Conservation (phyloP, 2,797 vertebrate species). For the Balearica regulorum region DNA sequence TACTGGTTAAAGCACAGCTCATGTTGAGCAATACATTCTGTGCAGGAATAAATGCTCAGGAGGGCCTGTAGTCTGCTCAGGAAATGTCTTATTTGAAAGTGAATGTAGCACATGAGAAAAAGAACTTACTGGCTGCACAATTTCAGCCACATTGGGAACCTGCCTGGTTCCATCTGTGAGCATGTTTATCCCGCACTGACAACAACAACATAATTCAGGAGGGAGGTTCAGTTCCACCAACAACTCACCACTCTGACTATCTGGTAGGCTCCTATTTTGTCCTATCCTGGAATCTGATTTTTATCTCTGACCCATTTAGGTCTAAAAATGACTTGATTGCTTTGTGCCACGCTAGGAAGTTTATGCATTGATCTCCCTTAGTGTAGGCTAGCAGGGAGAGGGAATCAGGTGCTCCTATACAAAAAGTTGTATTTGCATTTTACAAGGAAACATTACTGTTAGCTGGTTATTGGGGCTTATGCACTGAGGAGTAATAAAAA, state of each 20-base stretch:
- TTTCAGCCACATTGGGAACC: background rate
- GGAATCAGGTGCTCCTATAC: background rate
- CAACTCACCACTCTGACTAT: background rate
- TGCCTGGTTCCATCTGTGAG: background rate
- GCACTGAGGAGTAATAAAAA: background rate
- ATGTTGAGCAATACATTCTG: background rate
- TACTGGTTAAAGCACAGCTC: background rate
- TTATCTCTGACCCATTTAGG: background rate
- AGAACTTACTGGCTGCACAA: background rate
- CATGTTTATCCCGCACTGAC: background rate
- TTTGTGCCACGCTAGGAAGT: background rate
- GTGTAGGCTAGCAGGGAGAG: background rate
- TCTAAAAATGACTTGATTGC: background rate
- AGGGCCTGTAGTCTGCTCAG: background rate
- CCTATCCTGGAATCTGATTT: background rate
- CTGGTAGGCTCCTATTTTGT: background rate
- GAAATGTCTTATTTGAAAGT: background rate
- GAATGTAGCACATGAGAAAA: background rate
- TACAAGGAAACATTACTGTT: background rate
- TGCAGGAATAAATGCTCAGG: background rate
- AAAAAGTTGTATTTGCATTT: background rate
- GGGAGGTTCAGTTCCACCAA: background rate
- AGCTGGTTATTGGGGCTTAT: background rate
- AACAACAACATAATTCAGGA: background rate
- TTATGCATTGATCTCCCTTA: background rate